Conservation (phyloP, 2,113 vertebrate genomes). For the Fulica atra region DNA sequence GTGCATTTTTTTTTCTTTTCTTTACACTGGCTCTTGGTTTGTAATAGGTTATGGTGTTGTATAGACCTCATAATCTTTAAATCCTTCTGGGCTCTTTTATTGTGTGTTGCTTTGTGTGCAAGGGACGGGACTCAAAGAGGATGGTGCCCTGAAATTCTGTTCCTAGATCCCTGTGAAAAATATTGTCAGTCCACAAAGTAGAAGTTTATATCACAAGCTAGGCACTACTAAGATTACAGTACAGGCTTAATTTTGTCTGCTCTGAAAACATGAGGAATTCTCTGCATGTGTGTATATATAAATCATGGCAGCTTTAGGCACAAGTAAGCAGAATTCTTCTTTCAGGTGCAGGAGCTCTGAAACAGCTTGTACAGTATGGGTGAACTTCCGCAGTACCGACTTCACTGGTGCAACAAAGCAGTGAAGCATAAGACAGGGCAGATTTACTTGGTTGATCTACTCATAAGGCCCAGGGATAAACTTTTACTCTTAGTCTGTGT, state of each 20-base stretch:
- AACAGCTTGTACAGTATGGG: not conserved
- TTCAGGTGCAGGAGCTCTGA: not conserved
- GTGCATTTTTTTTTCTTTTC: rapidly evolving
- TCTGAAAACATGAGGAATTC: not conserved
- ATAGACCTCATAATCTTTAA: not conserved
- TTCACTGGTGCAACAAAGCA: not conserved
- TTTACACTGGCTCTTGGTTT: not conserved
- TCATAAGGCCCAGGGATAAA: not conserved
- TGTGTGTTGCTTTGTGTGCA: not conserved
- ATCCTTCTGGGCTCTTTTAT: not conserved
- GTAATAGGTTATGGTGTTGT: not conserved
- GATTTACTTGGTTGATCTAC: not conserved
- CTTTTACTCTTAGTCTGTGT: not conserved
- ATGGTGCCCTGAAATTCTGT: not conserved
- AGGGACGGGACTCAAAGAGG: not conserved
- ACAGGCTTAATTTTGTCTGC: not conserved
- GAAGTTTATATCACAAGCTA: not conserved
- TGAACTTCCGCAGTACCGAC: not conserved
- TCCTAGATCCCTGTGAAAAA: not conserved
- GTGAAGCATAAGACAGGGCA: not conserved
- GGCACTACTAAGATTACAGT: not conserved
- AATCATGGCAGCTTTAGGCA: not conserved
- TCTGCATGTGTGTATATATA: not conserved
- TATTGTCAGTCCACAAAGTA: not conserved
- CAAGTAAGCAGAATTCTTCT: not conserved